These are phyloP conservation scores for Hirtodrosophila alboralis DNA, from an alignment of 2,888 invertebrate genomes.

Conservation along the genomic window DNA sequence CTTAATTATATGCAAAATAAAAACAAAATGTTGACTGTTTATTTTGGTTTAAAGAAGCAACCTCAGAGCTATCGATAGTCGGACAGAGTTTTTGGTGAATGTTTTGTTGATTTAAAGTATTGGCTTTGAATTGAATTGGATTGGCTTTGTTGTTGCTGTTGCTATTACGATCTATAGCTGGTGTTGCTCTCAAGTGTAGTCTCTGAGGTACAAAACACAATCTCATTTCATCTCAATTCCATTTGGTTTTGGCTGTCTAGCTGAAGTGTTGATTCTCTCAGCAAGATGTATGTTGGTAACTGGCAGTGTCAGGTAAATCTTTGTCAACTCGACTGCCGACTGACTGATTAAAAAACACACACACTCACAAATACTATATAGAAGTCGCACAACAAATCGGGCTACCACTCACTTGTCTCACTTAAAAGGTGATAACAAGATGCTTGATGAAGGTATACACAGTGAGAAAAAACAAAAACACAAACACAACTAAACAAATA, in stretches of 20 bases:
- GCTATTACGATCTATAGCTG: slow-evolving; percentile 30
- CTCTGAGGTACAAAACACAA: not conserved
- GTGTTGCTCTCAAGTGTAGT: slow-evolving; percentile 34
- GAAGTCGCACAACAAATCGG: slow-evolving; percentile 22
- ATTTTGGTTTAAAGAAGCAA: slow-evolving; percentile 32
- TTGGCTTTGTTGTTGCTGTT: slow-evolving; percentile 13
- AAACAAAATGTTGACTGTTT: slow-evolving; percentile 32
- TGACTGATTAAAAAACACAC: slow-evolving; percentile 62
- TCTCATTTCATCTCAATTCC: slow-evolving; percentile 37
- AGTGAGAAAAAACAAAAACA: slow-evolving; percentile 10
- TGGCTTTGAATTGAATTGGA: slow-evolving; percentile 43
- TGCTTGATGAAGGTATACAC: slow-evolving; percentile 52
- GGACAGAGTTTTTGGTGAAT: slow-evolving; percentile 56
- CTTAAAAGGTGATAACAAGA: slow-evolving; percentile 79
- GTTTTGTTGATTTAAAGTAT: slow-evolving; percentile 62
- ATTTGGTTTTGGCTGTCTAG: slow-evolving; percentile 22
- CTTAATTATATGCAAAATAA: slow-evolving; percentile 68
- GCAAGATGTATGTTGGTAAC: slow-evolving; percentile 56
- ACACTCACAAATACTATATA: slow-evolving; percentile 7
- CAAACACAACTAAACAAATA: slow-evolving; percentile 40
- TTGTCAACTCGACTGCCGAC: slow-evolving; percentile 69
- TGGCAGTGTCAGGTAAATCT: slow-evolving; percentile 75
- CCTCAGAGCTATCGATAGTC: slow-evolving; percentile 25
- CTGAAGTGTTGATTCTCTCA: slow-evolving; percentile 30
- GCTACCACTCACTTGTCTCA: slow-evolving; percentile 73